Conservation (phyloP, 2,113 vertebrate species). For the Stictonetta naevosa region DNA sequence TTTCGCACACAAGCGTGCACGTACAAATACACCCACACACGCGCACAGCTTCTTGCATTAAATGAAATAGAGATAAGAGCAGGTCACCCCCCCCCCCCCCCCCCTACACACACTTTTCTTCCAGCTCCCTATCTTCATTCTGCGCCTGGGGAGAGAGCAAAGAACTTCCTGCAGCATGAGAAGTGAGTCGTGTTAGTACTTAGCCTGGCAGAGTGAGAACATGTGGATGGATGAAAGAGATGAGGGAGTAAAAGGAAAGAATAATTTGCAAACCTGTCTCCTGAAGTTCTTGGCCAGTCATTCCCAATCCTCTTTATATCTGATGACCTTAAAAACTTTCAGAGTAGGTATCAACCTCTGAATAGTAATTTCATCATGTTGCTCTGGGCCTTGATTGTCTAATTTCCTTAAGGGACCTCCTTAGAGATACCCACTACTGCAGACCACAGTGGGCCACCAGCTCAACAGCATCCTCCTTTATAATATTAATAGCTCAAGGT, state of each 20-base stretch:
- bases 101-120: rapidly evolving
- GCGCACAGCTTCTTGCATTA: rapidly evolving
- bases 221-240: not conserved
- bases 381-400: not conserved
- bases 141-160: not conserved
- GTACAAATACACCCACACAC: not conserved
- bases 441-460: rapidly evolving
- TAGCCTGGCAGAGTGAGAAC: not conserved
- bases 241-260: not conserved
- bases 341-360: not conserved
- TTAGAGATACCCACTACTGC: not conserved
- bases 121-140: not conserved
- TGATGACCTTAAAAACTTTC: not conserved
- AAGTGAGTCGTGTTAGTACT: not conserved
- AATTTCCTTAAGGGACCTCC: not conserved
- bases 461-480: not conserved
- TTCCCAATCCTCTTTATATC: not conserved
- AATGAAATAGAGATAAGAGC: not conserved
- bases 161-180: not conserved
- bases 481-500: not conserved
- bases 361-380: not conserved
- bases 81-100: too few species aligned
- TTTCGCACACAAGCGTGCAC: rapidly evolving
- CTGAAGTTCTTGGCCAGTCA: not conserved
- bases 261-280: not conserved